These are phyloP conservation scores for Diaperis boleti DNA, from an alignment of 2,888 invertebrate species.

Conservation along the genomic window DNA sequence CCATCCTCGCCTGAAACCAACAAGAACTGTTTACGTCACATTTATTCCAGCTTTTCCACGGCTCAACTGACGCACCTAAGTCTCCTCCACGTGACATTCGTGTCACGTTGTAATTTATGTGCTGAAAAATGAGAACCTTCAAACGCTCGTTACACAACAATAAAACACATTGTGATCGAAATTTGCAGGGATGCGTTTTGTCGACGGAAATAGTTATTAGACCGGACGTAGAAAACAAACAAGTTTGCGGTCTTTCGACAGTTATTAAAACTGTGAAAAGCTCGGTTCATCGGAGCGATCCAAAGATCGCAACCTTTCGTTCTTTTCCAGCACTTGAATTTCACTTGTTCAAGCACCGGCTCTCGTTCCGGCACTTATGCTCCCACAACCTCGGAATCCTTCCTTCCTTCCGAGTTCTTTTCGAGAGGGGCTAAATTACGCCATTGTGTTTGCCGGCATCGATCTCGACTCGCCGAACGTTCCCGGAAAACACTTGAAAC, in stretches of 20 bases:
- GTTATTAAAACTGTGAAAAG: background rate
- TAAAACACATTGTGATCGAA: background rate
- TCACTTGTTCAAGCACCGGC: conserved; percentile 25
- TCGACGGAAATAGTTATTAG: background rate
- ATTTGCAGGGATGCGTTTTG: background rate
- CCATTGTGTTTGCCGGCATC: conserved; percentile 18
- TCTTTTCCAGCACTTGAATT: conserved; percentile 28
- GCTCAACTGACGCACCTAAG: conserved; percentile 22
- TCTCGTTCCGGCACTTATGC: conserved; percentile 35
- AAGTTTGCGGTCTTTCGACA: background rate
- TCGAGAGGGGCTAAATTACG: conserved; percentile 8
- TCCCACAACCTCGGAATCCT: conserved; percentile 19
- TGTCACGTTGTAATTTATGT: conserved; percentile 23
- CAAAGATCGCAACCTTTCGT: conserved; percentile 20
- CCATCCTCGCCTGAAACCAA: too few relatives aligned
- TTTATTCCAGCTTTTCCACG: too few relatives aligned
- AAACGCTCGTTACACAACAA: conserved; percentile 2
- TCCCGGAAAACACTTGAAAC: too few relatives aligned
- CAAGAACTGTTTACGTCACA: too few relatives aligned
- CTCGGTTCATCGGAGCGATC: background rate
- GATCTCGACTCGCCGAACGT: conserved; percentile 10
- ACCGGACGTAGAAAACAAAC: background rate
- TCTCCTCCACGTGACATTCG: conserved; percentile 19
- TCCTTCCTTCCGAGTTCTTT: conserved; percentile 20
- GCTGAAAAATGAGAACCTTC: conserved; percentile 9